Percentiles rank a stretch among this genome's conserved stretches.
These are phyloP conservation scores for Brachystomella parvula DNA, from an alignment of 1,140 invertebrate genomes.

Conservation along the genomic window DNA sequence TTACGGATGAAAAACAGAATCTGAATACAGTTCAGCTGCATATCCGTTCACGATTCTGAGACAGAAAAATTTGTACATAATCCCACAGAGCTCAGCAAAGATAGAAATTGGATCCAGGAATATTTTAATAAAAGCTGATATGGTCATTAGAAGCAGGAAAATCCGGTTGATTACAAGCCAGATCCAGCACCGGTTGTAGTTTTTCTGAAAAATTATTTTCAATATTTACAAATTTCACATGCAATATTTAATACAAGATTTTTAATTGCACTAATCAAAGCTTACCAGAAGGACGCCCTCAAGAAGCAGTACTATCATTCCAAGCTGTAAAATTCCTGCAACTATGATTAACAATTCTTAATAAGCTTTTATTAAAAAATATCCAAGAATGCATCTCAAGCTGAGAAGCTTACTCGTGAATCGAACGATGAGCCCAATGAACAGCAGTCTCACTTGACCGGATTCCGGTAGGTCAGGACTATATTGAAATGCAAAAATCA, in stretches of 20 bases:
- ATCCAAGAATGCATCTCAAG: not conserved
- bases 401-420: not conserved
- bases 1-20: constrained; percentile 4
- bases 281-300: constrained; percentile 8
- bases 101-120: constrained; percentile 2
- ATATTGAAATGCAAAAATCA: constrained; percentile 7
- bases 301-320: not conserved
- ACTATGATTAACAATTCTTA: constrained; percentile 2
- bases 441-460: not conserved
- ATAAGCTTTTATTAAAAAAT: not conserved
- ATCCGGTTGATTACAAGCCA: constrained; percentile 1
- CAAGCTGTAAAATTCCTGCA: constrained; percentile 5
- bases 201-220: not conserved
- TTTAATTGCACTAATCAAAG: not conserved
- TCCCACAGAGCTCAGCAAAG: not conserved
- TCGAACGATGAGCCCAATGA: constrained; percentile 6
- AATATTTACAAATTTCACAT: not conserved
- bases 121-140: constrained; percentile 5
- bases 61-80: constrained; percentile 10
- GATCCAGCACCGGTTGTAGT: constrained; percentile 3
- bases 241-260: not conserved
- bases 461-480: not conserved
- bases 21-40: not conserved
- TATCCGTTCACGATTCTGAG: constrained; percentile 2
- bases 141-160: not conserved